Percentiles rank a stretch among this genome's conserved stretches.
Evolutionary conservation across 2,113 vertebrate species (phyloP).

Genomic region (Pachypanchax playfairii): DNA sequence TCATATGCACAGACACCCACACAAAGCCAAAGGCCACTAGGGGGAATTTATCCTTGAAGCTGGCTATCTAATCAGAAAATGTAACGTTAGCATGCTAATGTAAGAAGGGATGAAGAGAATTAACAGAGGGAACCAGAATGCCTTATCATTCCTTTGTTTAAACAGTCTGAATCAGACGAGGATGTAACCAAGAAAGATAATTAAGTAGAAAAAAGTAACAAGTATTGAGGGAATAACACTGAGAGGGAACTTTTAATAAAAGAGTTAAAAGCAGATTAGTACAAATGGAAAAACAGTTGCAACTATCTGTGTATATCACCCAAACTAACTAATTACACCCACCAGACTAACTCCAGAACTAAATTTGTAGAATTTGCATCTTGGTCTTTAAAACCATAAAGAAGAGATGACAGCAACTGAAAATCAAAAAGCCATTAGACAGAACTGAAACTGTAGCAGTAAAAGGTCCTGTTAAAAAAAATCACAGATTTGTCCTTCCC

Average conservation of each 20-base stretch:
- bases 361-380: neutral
- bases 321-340: neutral
- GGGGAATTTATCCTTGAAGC: slow-evolving; percentile 75
- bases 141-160: slow-evolving; percentile 66
- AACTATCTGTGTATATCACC: neutral
- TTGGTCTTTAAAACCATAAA: slow-evolving; percentile 1
- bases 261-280: slow-evolving; percentile 18
- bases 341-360: slow-evolving; percentile 3
- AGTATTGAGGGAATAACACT: slow-evolving; percentile 12
- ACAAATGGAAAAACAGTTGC: slow-evolving; percentile 2
- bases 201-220: slow-evolving; percentile 19
- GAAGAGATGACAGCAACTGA: neutral
- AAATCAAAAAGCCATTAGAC: neutral
- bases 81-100: slow-evolving; percentile 76
- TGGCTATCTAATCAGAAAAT: slow-evolving; percentile 75
- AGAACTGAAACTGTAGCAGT: neutral
- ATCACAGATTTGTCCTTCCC: slow-evolving; percentile 4
- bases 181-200: slow-evolving; percentile 47
- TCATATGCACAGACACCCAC: neutral
- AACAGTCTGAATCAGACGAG: slow-evolving; percentile 42
- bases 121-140: slow-evolving; percentile 36
- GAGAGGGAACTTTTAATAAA: slow-evolving; percentile 20
- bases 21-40: slow-evolving; percentile 46
- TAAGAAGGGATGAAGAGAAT: slow-evolving; percentile 39
- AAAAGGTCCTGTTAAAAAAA: slow-evolving; percentile 18